Evolutionary conservation across 2,888 invertebrate genomes (phyloP).

Genomic region (Sminthurides aquaticus): DNA sequence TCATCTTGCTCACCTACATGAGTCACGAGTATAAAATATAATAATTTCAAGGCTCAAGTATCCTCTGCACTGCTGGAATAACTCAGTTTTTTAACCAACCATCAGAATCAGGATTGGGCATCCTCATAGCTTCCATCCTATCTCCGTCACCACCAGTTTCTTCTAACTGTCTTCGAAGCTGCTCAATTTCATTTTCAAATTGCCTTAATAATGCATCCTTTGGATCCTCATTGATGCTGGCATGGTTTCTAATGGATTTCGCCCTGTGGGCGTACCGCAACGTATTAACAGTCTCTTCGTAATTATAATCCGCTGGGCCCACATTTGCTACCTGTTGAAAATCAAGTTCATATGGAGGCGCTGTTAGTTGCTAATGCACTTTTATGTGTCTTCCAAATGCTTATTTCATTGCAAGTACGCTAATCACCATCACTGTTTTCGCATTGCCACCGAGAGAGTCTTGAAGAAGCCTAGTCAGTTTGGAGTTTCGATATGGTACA

Average conservation of each 20-base stretch:
- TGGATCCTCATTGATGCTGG: conserved; percentile 93
- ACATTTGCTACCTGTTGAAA: conserved; percentile 94
- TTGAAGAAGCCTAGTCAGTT: conserved; percentile 85
- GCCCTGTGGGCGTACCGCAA: conserved; percentile 94
- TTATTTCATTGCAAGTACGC: too few relatives aligned
- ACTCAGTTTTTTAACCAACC: too few relatives aligned
- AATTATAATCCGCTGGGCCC: conserved; percentile 93
- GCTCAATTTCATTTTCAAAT: conserved; percentile 94
- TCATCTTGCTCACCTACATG: conserved; percentile 6
- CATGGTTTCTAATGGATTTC: conserved; percentile 93
- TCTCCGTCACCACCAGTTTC: conserved; percentile 51
- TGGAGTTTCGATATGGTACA: conserved; percentile 96
- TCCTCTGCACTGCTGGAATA: too few relatives aligned
- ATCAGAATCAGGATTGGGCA: not conserved
- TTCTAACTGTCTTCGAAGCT: conserved; percentile 75
- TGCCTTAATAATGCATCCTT: conserved; percentile 91
- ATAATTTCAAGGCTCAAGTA: too few relatives aligned
- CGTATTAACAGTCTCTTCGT: conserved; percentile 94
- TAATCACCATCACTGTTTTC: conserved; percentile 86
- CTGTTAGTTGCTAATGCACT: too few relatives aligned
- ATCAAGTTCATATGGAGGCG: conserved; percentile 27
- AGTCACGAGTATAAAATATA: too few relatives aligned
- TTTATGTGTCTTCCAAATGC: too few relatives aligned
- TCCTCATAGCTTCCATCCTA: not conserved
- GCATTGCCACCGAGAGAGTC: conserved; percentile 96